phyloP scores from a whole-genome alignment of 2,113 vertebrate genomes.

The Monopterus albus region DNA sequence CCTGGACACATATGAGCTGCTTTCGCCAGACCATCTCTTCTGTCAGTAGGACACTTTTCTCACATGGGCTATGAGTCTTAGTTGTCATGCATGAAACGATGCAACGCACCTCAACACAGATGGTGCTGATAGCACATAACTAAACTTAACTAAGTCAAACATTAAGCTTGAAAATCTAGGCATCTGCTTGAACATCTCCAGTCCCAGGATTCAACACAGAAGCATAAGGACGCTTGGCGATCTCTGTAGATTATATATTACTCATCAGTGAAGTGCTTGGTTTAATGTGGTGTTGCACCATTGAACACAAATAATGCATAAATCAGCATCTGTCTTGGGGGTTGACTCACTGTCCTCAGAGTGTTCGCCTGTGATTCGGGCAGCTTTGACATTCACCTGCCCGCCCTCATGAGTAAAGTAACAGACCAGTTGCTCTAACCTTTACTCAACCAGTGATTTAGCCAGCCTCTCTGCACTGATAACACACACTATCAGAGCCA shows the following conservation, averaged over 20 bases:
- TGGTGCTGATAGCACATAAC: neutral
- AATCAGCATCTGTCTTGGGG: constrained; percentile 54
- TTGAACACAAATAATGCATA: constrained; percentile 62
- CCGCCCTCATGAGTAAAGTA: constrained; percentile 56
- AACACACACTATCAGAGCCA: constrained; percentile 73
- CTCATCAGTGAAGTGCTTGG: constrained; percentile 43
- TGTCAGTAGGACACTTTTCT: neutral
- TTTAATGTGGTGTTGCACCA: constrained; percentile 63
- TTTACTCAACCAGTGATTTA: constrained; percentile 77
- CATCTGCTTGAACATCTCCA: neutral
- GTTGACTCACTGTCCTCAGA: constrained; percentile 53
- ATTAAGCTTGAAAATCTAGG: constrained; percentile 7
- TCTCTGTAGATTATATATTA: constrained; percentile 38
- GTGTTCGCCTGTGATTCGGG: constrained; percentile 60
- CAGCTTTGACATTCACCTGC: constrained; percentile 74
- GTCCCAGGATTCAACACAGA: neutral
- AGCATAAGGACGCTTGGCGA: constrained; percentile 1
- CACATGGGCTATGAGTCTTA: no score
- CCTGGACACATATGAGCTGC: no score
- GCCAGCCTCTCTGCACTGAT: constrained; percentile 70
- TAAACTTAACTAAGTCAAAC: constrained; percentile 16
- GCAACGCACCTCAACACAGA: no score
- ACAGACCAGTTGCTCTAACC: constrained; percentile 72
- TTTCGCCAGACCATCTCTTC: neutral
- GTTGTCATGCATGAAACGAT: neutral